Evolutionary conservation across 1,140 invertebrate genomes (phyloP), one percentile per base, ranked within the genome.

Genomic region (Aphidius gifuensis): DNA sequence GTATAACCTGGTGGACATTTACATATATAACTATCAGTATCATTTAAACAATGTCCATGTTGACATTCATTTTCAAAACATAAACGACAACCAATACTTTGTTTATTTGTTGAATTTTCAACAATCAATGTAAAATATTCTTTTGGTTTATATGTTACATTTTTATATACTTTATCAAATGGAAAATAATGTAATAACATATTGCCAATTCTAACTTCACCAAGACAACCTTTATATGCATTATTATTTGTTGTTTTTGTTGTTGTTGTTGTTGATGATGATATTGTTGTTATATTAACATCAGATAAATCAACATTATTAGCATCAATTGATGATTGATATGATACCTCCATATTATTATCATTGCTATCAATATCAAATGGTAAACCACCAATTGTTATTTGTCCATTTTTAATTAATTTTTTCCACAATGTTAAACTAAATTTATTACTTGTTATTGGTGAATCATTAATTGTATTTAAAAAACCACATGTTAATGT

Each of bases 171-270:
- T 74, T 90, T 85, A 48, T 85, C 79, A 66, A 87, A 85, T 43
- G 87, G 85, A 75, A 95, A 97, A 75, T 92, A 98, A n/a, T 96
- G 93, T 45, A 97, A 77, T 16, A 97, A 83, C 62, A 94, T 84
- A 47, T 84, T 84, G 11, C 91, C 92, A 60, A 98, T 88, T 63
- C 93, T 85, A 38, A 96, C 88, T 76, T 96, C 93, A n/a, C 90
- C 88, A 60, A 98, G 76, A 74, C 96, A 98, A 3, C 96, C 97
- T 82, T 95, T 84, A 65, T 87, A 90, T 45, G 80, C 76, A 50
- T 83, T 82, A 16, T 83, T 32, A 32, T 32, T 32, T 32, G 4
- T 77, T n/a, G 76, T 77, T 59, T 76, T 71, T 65, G 79, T 71
- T 11, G 67, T 71, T 9, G 77, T 71, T 7, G 72, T 68, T 9